These are phyloP conservation scores for Platorchestia sp. DNA, from an alignment of 1,140 invertebrate genomes.

Conservation along the genomic window DNA sequence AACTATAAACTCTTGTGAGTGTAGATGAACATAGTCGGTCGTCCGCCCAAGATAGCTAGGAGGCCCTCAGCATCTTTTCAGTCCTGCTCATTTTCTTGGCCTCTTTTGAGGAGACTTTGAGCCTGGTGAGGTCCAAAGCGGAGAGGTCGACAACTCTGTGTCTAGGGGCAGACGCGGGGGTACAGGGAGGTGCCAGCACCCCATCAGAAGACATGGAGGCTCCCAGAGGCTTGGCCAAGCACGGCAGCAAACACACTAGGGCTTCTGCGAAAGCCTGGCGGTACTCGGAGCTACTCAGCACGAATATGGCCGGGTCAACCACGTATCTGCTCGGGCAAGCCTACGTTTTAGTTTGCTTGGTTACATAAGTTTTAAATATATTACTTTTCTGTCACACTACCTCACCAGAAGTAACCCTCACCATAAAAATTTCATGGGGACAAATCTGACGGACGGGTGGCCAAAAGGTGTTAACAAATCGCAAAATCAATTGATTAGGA, in stretches of 20 bases:
- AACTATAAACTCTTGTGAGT: too few relatives aligned
- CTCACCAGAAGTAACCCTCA: too few relatives aligned
- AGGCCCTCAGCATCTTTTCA: not conserved
- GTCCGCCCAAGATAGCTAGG: not conserved
- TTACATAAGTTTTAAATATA: too few relatives aligned
- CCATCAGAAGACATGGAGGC: not conserved
- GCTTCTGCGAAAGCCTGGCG: slow-evolving; percentile 45
- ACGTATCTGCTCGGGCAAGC: not conserved
- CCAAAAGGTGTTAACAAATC: too few relatives aligned
- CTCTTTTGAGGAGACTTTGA: not conserved
- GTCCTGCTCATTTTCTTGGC: not conserved
- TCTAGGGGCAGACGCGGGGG: not conserved
- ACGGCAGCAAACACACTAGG: slow-evolving; percentile 18
- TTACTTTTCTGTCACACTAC: too few relatives aligned
- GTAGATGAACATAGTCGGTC: not conserved
- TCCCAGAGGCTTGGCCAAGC: not conserved
- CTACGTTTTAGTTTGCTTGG: not conserved
- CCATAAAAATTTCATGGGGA: too few relatives aligned
- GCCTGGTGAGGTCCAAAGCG: not conserved
- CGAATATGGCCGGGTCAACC: slow-evolving; percentile 59
- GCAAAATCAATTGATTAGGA: too few relatives aligned
- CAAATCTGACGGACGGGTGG: too few relatives aligned
- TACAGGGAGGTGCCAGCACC: not conserved
- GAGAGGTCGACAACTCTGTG: slow-evolving; percentile 13
- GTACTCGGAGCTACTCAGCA: slow-evolving; percentile 58